Evolutionary conservation across 1,140 invertebrate species (phyloP), one percentile per base, ranked within the genome.

Genomic region (Papilio helenus): DNA sequence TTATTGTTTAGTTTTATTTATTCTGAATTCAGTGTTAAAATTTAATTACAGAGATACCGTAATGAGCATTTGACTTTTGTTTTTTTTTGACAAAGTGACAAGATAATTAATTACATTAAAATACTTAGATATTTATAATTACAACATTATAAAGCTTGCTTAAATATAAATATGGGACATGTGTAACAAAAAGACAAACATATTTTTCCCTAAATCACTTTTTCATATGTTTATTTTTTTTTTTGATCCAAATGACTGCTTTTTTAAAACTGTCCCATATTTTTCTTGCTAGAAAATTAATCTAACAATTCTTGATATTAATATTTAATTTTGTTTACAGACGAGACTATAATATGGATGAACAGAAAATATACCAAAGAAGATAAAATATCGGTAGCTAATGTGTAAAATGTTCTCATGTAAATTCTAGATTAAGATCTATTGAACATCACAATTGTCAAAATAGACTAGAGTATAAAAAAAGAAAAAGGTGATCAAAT

Each of bases 281-380:
- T 3, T 61, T 61, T 61, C n/a, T 58, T 58, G 20, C 58, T 61
- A 61, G 3, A 61, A 29, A 61, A 7, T 61, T 20, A 3, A 51
- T 51, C 1, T 44, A 34, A 42, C 18, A 44, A 39, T 73, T 49
- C 12, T 46, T 73, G 12, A 72, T 29, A 18, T 73, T 72, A 58
- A 58, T 26, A 61, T 44, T 34, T 65, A 10, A 42, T 23, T 84
- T 78, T 71, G 82, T 81, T 88, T 88, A 65, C 87, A 88, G 87
- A 88, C 87, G 9, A 82, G 84, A 55, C 79, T 88, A 49, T 88
- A 76, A 81, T 14, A 79, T 29, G 73, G 16, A 61, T 76, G 10
- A 12, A 23, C 26, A 44, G 7, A 23, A 46, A 23, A 44, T 49
- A 46, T 26, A 18, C 72, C 72, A 73, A 73, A 42, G 72, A 73